Conservation (phyloP, 2,888 invertebrate species). For the Chromoteleia sp. region DNA sequence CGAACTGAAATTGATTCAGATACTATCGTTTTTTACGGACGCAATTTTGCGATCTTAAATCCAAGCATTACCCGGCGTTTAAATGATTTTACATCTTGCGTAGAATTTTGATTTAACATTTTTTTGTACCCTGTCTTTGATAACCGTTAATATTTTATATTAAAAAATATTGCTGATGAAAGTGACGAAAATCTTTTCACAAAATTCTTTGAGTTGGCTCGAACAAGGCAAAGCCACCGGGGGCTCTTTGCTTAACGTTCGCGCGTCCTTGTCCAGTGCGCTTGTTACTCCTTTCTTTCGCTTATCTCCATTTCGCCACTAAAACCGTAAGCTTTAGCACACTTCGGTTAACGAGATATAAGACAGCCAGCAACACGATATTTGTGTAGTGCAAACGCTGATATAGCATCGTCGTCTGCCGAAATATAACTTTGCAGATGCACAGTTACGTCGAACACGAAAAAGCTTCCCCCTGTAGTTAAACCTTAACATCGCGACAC, state of each 20-base stretch:
- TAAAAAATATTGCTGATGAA: too few species aligned
- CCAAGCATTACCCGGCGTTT: too few species aligned
- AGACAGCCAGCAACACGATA: slow-evolving; percentile 65
- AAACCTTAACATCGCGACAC: slow-evolving; percentile 26
- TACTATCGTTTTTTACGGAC: too few species aligned
- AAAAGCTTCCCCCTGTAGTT: slow-evolving; percentile 24
- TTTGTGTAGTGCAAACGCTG: slow-evolving; percentile 55
- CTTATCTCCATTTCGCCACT: slow-evolving; percentile 49
- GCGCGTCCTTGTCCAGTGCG: slow-evolving; percentile 36
- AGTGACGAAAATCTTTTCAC: not conserved
- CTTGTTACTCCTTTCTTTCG: slow-evolving; percentile 43
- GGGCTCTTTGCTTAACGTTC: slow-evolving; percentile 22
- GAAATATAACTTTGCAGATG: slow-evolving; percentile 45
- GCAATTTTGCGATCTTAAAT: too few species aligned
- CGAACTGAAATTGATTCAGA: too few species aligned
- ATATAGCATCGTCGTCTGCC: slow-evolving; percentile 41
- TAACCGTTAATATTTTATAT: too few species aligned
- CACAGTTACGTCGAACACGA: slow-evolving; percentile 11
- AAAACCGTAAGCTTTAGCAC: slow-evolving; percentile 66
- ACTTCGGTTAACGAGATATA: slow-evolving; percentile 68
- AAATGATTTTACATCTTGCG: too few species aligned
- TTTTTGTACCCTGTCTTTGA: too few species aligned
- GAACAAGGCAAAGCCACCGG: slow-evolving; percentile 7
- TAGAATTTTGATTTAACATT: too few species aligned
- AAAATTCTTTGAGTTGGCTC: slow-evolving; percentile 4